Base-by-base conservation (phyloP, 2,113 vertebrate species). In the Paratilapia polleni region DNA sequence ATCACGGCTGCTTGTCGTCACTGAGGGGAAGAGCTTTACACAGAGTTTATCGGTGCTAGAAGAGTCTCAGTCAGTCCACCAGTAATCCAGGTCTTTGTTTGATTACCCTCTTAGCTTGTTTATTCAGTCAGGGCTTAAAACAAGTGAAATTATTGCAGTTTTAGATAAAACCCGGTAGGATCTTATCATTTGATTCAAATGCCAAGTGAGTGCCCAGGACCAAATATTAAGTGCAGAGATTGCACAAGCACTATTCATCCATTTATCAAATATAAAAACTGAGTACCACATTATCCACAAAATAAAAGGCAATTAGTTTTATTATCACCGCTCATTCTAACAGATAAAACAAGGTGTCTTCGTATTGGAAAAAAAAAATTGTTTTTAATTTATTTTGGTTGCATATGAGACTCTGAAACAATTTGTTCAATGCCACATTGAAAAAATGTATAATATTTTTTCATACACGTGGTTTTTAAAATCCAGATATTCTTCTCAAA, bases 1-100 rank as follows among this genome's bases (percentile, higher is more conserved):
- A 93, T 94, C 88, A 38, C 28, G 75, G 88, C 78, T 87, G 91
- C 43, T 73, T 76, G 88, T 85, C 66, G 62, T 93, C 81, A 86
- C 84, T 58, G 68, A 89, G 81, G 87, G 90, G 93, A 94, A 93
- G 88, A 87, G 87, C 80, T 92, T 92, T 57, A 82, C 73, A 80
- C 36, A 28, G 43, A 31, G 43, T 88, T 91, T 87, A 89, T 93
- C 92, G 61, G 76, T 6, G 82, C 68, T 62, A 80, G 75, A 56
- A 77, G 78, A 90, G 88, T 81, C 80, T 64, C 76, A 85, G 70
- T 38, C 85, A 78, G 81, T 59, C 15, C 59, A 70, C 66, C 62
- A 78, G 70, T 91, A 82, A 92, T 88, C 77, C 84, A 80, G 36
- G 47, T 83, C 76, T 74, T 83, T 79, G 57, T 74, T 82, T 26